Percentiles rank a stretch among this genome's conserved stretches.
phyloP scores from a whole-genome alignment of 2,113 vertebrate genomes.

The Corydoras sp. region DNA sequence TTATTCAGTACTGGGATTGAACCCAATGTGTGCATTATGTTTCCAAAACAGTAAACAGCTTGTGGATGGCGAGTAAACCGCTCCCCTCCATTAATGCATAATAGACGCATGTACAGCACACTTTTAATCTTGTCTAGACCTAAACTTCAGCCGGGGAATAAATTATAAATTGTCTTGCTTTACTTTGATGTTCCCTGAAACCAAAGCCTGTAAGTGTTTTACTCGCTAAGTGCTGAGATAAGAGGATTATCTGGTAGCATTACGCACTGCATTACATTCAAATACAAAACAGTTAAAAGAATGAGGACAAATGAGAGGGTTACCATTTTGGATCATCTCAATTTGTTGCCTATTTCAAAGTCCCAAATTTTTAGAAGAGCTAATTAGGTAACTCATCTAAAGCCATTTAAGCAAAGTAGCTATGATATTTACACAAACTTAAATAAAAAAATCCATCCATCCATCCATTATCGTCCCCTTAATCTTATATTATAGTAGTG shows the following conservation, averaged over 20 bases:
- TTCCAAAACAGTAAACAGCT: conserved; percentile 7
- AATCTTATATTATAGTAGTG: no score
- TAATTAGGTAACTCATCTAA: no score
- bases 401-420: no score
- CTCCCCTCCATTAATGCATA: conserved; percentile 15
- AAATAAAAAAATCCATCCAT: no score
- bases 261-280: conserved; percentile 17
- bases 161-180: conserved; percentile 23
- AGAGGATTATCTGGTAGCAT: conserved; percentile 10
- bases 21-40: background rate
- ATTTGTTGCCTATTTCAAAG: no score
- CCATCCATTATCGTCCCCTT: no score
- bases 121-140: conserved; percentile 28
- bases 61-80: no score
- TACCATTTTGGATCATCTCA: no score
- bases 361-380: no score
- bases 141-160: conserved; percentile 25
- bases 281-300: background rate
- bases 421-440: no score
- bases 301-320: no score
- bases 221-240: conserved; percentile 24
- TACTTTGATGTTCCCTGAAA: conserved; percentile 28
- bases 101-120: conserved; percentile 17
- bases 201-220: conserved; percentile 24
- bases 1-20: background rate